Evolutionary conservation across 2,888 invertebrate species (phyloP), one percentile per base, ranked within the genome.

Genomic region (Cephus rjabovi): DNA sequence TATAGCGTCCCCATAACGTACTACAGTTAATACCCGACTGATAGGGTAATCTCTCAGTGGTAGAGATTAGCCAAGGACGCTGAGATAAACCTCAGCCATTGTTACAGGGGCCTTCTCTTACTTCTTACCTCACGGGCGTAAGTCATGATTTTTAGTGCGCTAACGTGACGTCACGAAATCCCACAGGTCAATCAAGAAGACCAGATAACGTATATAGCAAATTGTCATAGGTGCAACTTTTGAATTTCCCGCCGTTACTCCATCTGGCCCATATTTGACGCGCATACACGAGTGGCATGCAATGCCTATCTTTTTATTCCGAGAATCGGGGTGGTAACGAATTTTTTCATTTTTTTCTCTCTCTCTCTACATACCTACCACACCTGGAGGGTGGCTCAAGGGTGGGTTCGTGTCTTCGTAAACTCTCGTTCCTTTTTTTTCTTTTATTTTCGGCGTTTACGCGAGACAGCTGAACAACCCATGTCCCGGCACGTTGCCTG

Each of bases 51-150:
- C 90, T 90, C 85, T 83, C 23, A 86, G 83, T 86, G 86, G 82
- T 81, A 85, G 86, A 90, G 90, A 91, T 91, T 91, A 91, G 89
- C 88, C 91, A 91, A 91, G 91, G 91, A 89, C 91, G 90, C 81
- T 80, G 82, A 90, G 91, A 91, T 91, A 91, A 91, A 90, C 85
- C 85, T 82, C 83, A 82, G 80, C 12, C 83, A 87, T 86, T 85
- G 85, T 86, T 84, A 82, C 85, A 84, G 82, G 23, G 56, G 81
- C 85, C 86, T 86, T 82, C 84, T 84, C 76, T 78, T 80, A 79
- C 76, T 75, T 56, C 23, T 56, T 56, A 56, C 56, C 56, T 56
- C 56, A 23, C 23, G 23, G 9, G 56, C 2, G 56, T 23, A 56
- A 56, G 56, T 56, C 56, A 77, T 77, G 81, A 84, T 73, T 75